Evolutionary conservation across 2,113 vertebrate genomes (phyloP), one percentile per base, ranked within the genome.

Genomic region (Halcyon senegalensis): DNA sequence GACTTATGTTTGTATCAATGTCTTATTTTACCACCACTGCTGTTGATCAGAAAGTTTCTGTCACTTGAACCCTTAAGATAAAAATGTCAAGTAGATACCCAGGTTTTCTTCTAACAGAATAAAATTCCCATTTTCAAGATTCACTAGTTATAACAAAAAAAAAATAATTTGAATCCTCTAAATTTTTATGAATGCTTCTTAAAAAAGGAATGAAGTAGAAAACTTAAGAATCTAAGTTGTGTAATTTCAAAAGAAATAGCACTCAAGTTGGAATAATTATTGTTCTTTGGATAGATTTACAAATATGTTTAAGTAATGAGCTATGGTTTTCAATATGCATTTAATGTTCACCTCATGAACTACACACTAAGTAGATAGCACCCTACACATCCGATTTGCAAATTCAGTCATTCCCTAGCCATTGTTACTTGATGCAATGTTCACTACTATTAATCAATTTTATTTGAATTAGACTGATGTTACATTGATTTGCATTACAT

Each of bases 401-500:
- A 80, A 12, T 76, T 84, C 41, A 81, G 58, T 64, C 53, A 91
- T 69, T 92, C 80, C 64, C 58, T 77, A 89, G 39, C 31, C 21
- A 88, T 94, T 96, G 94, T 81, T 50, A 76, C 39, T 44, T 55
- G 68, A 90, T 23, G 70, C 31, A 48, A 76, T 8, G 78, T 90
- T 68, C 17, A 89, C 68, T 81, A 87, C 72, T 72, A 78, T 86
- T 59, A 72, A 74, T 35, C 44, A 76, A 28, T 80, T 91, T 84
- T 66, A 85, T 94, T 96, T 95, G 30, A 69, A 89, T 81, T 96
- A 91, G 51, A 66, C 21, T 79, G 39, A 73, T 90, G 72, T n/a
- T 76, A 86, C 30, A 9, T 58, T 70, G 69, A 23, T 55, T 31
- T n/a, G 74, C 60, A 50, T 90, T 53, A 81, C 9, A 2, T 13